Base-by-base conservation (phyloP, 2,888 invertebrate genomes). In the Scaptomyza caliginosa region DNA sequence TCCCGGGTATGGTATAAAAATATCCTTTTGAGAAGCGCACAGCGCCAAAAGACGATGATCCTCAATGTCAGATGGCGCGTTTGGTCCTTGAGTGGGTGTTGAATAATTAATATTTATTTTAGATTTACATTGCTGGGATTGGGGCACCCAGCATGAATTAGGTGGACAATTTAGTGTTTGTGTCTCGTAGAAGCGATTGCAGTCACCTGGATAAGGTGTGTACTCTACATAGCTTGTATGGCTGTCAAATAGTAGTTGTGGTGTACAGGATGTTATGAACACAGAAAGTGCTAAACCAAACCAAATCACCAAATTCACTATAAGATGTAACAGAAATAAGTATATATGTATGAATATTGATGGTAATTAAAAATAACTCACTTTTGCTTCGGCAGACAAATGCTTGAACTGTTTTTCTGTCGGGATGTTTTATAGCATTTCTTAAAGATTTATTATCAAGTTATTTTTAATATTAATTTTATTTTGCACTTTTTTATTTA, bases 1-100 rank as follows among this genome's bases (percentile, higher is more conserved):
- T 0, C 66, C 73, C 3, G 83, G 83, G 49, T 75, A 69, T 11
- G 58, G 50, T 17, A 69, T 36, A 5, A 69, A 48, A 2, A n/a
- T 32, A 0, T 50, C 58, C 16, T 26, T 10, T 10, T 64, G 57
- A 10, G 34, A 43, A 3, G 8, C 30, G 34, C 69, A 70, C 19
- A 65, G 21, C 0, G 11, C 16, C 0, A 0, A 11, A 1, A 69
- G 23, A 26, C 17, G 16, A 8, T 16, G 0, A 4, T 6, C n/a
- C 19, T 48, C 56, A 1, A 2, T 2, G 0, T 11, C 36, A n/a
- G 11, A 0, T 5, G 19, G 11, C 3, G 5, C 11, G 0, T 2
- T 16, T 2, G 34, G n/a, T 11, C 0, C 26, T 8, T 6, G 1
- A n/a, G 4, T 16, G 0, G 2, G 0, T 1, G 3, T n/a, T 4